phyloP scores from a whole-genome alignment of 2,797 vertebrate species.

The Pteropus rufus region DNA sequence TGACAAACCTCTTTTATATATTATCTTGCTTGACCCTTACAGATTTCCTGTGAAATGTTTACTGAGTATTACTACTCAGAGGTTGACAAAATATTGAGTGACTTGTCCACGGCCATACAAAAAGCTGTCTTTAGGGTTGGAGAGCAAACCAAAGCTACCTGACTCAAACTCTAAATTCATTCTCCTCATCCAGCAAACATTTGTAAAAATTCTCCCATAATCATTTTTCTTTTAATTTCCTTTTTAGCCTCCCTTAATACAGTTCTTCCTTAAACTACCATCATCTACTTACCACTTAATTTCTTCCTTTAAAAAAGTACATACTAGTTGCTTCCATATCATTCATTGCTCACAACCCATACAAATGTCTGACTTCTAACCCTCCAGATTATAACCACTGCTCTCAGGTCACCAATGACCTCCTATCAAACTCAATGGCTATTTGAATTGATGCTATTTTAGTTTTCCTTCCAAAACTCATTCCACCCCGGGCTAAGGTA shows the following conservation, averaged over 20 bases:
- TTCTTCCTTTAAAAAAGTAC: not conserved
- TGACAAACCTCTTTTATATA: not conserved
- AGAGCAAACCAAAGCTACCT: not conserved
- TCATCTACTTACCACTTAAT: not conserved
- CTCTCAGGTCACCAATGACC: not conserved
- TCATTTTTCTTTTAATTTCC: not conserved
- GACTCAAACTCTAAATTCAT: not conserved
- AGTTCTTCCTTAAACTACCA: slow-evolving; percentile 17
- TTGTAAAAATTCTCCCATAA: not conserved
- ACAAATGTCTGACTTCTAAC: not conserved
- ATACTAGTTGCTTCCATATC: not conserved
- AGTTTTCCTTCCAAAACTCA: not conserved
- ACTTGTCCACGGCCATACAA: not conserved
- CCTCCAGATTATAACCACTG: not conserved
- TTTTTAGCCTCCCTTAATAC: not conserved
- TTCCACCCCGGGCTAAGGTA: not conserved
- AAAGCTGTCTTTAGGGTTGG: not conserved
- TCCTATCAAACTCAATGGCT: not conserved
- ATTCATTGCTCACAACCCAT: not conserved
- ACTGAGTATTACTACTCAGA: not conserved
- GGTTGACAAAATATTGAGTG: not conserved
- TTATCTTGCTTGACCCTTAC: not conserved
- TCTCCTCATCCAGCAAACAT: not conserved
- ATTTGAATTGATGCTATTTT: not conserved
- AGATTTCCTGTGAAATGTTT: slow-evolving; percentile 6